Conservation (phyloP, 1,140 invertebrate species). For the Anoplolepis gracilipes region DNA sequence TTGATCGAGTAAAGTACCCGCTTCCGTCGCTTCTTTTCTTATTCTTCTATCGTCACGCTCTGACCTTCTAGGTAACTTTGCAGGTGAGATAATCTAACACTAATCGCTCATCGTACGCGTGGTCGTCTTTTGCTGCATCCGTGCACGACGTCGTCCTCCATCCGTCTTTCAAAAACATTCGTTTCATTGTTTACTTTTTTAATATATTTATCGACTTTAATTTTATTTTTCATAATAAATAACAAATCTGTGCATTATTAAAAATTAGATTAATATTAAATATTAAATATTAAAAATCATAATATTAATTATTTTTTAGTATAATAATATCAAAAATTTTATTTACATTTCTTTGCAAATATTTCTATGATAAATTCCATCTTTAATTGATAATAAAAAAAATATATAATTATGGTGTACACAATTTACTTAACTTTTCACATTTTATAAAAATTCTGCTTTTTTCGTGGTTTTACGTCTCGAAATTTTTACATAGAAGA, state of each 20-base stretch:
- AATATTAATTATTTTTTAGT: too few species aligned
- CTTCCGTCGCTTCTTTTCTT: conserved; percentile 52
- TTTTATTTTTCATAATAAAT: background rate
- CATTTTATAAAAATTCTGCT: too few species aligned
- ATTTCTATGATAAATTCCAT: background rate
- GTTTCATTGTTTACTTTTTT: background rate
- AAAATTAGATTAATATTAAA: too few species aligned
- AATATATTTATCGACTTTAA: background rate
- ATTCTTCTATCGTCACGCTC: conserved; percentile 41
- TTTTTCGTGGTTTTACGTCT: too few species aligned
- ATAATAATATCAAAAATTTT: background rate
- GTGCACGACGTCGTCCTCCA: background rate
- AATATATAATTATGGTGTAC: background rate
- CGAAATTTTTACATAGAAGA: background rate
- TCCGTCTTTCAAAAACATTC: background rate
- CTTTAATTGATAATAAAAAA: background rate
- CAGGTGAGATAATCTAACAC: conserved; percentile 64
- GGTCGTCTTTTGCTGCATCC: background rate
- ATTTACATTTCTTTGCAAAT: background rate
- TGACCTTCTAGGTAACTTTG: conserved; percentile 68
- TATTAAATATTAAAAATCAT: too few species aligned
- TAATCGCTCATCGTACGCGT: conserved; percentile 33
- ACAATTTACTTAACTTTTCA: background rate
- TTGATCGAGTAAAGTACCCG: conserved; percentile 43
- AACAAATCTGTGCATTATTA: too few species aligned